Evolutionary conservation across 2,797 vertebrate genomes (phyloP), one percentile per base, ranked within the genome.

Genomic region (Lagocephalus sceleratus): DNA sequence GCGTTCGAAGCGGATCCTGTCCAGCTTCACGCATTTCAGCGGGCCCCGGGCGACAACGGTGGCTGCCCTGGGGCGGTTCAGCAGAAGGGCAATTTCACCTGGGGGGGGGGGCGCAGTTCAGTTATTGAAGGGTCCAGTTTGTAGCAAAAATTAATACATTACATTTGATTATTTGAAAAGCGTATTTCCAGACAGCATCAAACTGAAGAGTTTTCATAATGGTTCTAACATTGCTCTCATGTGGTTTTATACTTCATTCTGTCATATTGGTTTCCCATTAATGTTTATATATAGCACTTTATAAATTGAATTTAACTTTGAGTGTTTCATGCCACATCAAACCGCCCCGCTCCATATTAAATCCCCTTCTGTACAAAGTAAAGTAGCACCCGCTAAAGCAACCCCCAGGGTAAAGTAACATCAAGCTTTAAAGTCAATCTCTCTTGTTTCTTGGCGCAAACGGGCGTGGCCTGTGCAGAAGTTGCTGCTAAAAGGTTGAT

Each of bases 21-120:
- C 96, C 88, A 98, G 92, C 88, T 96, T 96, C 49, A 98, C 95
- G 0, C 96, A 99, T 80, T 95, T 96, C 38, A 98, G 93, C 0
- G 95, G 94, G 0, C 96, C 95, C 0, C 95, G 92, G 6, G 95
- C 96, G 57, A 97, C 94, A 39, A 98, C 96, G 0, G 95, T 98
- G 51, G 96, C 96, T 0, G 96, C 95, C 43, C 96, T 87, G 12
- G 95, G 95, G 19, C 95, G 88, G 75, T 98, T 97, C 76, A 99
- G 80, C 71, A 98, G 84, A 55, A 99, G 76, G 0, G 96, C 96
- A 0, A 97, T 97, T 81, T 98, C 96, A 66, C 96, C 96, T 97
- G 74, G 53, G 12, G 32, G 45, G 29, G 47, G 43, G 20, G 21
- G 10, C 10, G 20, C 12, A 8, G 38, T 10, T 47, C n/a, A 20